These are phyloP conservation scores for Torymus aiolomorphi DNA, from an alignment of 2,888 invertebrate species.

Conservation along the genomic window DNA sequence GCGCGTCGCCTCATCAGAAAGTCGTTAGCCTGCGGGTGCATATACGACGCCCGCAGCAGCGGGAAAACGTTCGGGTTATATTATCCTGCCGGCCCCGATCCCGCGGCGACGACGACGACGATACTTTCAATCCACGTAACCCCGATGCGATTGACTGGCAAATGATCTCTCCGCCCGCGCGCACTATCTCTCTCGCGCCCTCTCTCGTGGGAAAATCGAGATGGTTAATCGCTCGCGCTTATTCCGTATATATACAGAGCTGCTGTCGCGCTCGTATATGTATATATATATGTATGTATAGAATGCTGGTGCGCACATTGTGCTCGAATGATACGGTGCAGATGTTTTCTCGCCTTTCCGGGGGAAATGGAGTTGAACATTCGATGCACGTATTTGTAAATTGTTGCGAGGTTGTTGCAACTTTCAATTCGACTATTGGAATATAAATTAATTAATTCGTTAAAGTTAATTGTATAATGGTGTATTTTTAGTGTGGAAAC, in stretches of 20 bases:
- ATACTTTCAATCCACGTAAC: conserved; percentile 27
- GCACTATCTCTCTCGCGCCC: neutral
- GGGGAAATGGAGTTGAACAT: no score
- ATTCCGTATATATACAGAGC: neutral
- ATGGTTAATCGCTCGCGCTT: neutral
- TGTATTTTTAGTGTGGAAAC: no score
- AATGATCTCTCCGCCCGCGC: conserved; percentile 12
- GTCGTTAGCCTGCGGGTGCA: conserved; percentile 70
- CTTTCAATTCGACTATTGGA: no score
- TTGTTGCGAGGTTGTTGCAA: no score
- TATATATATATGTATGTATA: no score
- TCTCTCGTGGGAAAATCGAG: neutral
- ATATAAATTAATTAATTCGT: no score
- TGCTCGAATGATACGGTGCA: no score
- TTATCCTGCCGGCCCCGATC: conserved; percentile 18
- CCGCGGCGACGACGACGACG: neutral
- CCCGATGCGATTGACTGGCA: conserved; percentile 34
- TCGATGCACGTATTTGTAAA: no score
- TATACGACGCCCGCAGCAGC: neutral
- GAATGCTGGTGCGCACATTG: no score
- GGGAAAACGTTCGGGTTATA: conserved; percentile 10
- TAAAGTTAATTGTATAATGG: no score
- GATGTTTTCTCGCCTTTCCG: no score
- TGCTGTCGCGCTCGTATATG: no score
- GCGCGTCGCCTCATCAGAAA: conserved; percentile 73